Evolutionary conservation across 2,888 invertebrate species (phyloP).

Genomic region (Papilio demoleus): DNA sequence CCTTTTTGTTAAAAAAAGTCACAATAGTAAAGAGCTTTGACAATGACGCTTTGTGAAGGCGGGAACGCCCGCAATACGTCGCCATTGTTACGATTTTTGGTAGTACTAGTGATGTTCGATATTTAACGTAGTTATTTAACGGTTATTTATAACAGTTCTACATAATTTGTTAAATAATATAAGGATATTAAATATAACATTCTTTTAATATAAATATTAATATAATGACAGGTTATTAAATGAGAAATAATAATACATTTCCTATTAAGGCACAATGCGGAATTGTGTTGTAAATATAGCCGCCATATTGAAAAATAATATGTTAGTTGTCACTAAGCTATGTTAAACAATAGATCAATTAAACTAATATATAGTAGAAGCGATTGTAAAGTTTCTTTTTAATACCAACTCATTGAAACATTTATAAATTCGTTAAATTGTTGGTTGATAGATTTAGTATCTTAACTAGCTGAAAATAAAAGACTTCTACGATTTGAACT

Average conservation of each 20-base stretch:
- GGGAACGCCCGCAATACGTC: constrained; percentile 70
- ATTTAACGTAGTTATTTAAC: constrained; percentile 44
- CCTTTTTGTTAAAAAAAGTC: constrained; percentile 49
- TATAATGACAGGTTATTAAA: constrained; percentile 22
- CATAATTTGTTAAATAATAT: background rate
- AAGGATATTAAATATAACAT: background rate
- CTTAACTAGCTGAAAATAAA: background rate
- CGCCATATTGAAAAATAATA: constrained; percentile 8
- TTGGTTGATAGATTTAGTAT: background rate
- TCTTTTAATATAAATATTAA: background rate
- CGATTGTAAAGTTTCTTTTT: background rate
- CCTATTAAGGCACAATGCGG: constrained; percentile 36
- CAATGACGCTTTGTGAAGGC: constrained; percentile 71
- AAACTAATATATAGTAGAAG: constrained; percentile 18
- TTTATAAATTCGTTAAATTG: too few relatives aligned
- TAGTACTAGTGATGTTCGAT: constrained; percentile 61
- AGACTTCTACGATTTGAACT: background rate
- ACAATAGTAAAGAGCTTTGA: constrained; percentile 63
- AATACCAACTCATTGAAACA: background rate
- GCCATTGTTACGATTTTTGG: constrained; percentile 72
- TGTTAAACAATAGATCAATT: constrained; percentile 30
- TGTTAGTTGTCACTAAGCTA: constrained; percentile 6
- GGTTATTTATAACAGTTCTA: background rate
- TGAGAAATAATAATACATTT: constrained; percentile 16
- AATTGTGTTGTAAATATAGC: constrained; percentile 21